Evolutionary conservation across 2,797 vertebrate genomes (phyloP).

Genomic region (Centroberyx gerrardi): DNA sequence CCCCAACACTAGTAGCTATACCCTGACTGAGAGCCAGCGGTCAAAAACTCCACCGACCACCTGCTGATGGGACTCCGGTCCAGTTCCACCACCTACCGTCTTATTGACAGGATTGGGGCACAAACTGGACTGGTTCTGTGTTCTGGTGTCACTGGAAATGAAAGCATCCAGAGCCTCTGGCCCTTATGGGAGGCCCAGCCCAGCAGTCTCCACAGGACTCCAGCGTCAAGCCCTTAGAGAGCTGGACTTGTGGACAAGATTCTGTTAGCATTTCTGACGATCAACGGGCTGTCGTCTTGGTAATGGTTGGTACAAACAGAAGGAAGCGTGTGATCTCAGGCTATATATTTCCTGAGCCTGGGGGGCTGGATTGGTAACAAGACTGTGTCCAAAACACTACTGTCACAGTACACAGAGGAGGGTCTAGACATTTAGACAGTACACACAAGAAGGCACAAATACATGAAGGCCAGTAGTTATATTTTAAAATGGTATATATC

Average conservation of each 20-base stretch:
- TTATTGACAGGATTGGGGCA: conserved; percentile 28
- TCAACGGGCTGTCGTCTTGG: conserved; percentile 64
- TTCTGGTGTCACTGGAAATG: conserved; percentile 34
- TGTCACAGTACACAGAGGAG: conserved; percentile 54
- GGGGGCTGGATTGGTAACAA: conserved; percentile 46
- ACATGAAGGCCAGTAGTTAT: background rate
- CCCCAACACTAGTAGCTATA: conserved; percentile 3
- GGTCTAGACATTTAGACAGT: conserved; percentile 11
- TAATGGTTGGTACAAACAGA: conserved; percentile 41
- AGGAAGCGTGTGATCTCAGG: conserved; percentile 2
- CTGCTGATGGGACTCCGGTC: conserved; percentile 26
- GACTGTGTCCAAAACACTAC: conserved; percentile 28
- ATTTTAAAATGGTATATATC: conserved; percentile 4
- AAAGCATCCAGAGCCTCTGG: conserved; percentile 42
- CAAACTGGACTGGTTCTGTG: conserved; percentile 37
- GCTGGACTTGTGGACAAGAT: conserved; percentile 32
- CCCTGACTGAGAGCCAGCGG: conserved; percentile 9
- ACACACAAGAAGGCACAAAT: background rate
- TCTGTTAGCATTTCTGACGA: conserved; percentile 58
- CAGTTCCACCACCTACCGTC: conserved; percentile 54
- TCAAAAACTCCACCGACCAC: conserved; percentile 4
- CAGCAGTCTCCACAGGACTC: conserved; percentile 37
- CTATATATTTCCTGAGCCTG: conserved; percentile 65
- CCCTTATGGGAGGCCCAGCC: conserved; percentile 31
- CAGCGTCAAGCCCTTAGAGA: conserved; percentile 41